Percentiles rank a stretch among this genome's conserved stretches.
These are phyloP conservation scores for Leucoptera coffeella DNA, from an alignment of 2,888 invertebrate genomes.

Conservation along the genomic window DNA sequence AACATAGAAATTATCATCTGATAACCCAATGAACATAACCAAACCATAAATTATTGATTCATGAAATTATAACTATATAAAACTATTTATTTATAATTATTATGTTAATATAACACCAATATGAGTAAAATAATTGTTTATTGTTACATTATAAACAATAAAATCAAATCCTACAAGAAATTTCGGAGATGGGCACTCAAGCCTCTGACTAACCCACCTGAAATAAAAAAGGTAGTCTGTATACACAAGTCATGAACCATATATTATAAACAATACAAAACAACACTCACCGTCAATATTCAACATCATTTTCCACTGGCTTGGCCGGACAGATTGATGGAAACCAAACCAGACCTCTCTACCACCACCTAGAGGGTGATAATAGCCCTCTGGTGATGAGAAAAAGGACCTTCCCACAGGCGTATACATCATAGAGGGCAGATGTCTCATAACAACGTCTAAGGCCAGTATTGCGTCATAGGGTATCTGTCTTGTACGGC, in stretches of 20 bases:
- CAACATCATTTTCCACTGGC: constrained; percentile 99
- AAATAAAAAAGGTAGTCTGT: too few species aligned
- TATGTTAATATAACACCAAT: not conserved
- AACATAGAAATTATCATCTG: too few species aligned
- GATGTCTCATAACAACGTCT: constrained; percentile 98
- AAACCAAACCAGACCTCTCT: constrained; percentile 99
- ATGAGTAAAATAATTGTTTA: not conserved
- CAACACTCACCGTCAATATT: constrained; percentile 88
- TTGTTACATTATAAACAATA: not conserved
- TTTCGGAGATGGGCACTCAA: too few species aligned
- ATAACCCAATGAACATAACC: not conserved
- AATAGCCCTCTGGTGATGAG: constrained; percentile 96
- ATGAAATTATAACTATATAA: not conserved
- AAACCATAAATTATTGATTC: not conserved
- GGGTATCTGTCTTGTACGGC: constrained; percentile 92
- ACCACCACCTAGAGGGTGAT: constrained; percentile 94
- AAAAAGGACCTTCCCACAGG: constrained; percentile 99
- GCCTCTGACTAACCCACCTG: too few species aligned
- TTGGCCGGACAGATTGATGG: constrained; percentile 98
- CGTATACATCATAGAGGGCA: constrained; percentile 99
- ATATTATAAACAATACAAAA: too few species aligned
- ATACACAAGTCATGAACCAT: too few species aligned
- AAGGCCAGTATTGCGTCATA: constrained; percentile 95
- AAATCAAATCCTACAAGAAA: not conserved
- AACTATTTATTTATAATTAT: not conserved